Conservation (phyloP, 1,140 invertebrate genomes). For the Paramacrobiotus metropolitanus region DNA sequence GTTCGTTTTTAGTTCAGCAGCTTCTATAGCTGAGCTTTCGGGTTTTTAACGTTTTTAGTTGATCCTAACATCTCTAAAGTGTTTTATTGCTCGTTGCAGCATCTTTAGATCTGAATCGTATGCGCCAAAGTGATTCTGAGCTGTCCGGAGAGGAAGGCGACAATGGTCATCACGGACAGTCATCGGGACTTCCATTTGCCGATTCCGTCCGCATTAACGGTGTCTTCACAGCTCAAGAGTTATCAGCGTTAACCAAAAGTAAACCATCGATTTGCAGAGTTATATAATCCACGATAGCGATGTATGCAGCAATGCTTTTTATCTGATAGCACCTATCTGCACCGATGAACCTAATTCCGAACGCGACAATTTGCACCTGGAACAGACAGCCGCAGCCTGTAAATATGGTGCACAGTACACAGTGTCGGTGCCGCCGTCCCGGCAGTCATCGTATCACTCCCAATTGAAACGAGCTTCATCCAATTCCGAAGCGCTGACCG, state of each 20-base stretch:
- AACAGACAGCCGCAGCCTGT: background rate
- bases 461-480: background rate
- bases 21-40: background rate
- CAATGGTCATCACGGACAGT: background rate
- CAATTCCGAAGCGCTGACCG: background rate
- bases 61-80: background rate
- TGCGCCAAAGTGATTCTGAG: background rate
- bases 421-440: background rate
- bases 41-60: background rate
- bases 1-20: no score
- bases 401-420: background rate
- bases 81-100: background rate
- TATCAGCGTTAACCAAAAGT: background rate
- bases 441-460: background rate
- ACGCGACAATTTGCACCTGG: background rate
- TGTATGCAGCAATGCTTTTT: background rate
- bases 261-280: background rate
- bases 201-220: background rate
- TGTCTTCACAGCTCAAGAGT: background rate
- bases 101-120: background rate
- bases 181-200: background rate
- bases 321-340: no score
- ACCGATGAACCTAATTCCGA: no score
- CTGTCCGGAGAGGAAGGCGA: background rate
- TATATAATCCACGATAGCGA: background rate